Base-by-base conservation (phyloP, 2,888 invertebrate species). In the Globia sparganii region DNA sequence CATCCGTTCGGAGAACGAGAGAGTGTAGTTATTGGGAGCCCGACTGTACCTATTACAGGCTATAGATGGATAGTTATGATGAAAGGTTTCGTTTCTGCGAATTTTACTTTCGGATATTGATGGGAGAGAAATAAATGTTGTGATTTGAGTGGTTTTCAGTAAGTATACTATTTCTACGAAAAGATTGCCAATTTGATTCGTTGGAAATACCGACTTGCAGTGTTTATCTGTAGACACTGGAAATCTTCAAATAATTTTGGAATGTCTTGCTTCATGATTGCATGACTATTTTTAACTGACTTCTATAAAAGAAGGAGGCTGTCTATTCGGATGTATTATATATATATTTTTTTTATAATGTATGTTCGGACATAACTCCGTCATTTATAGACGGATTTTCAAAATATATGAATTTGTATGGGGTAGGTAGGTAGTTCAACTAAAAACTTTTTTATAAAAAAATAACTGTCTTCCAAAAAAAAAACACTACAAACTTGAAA, bases 21-120 rank as follows among this genome's bases (percentile, higher is more conserved):
- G 87, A 85, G 84, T 86, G 83, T 88, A 88, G 91, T 89, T 91
- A 90, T 89, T 88, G 84, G 77, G 72, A 77, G 49, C 80, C 80
- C 68, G 82, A 80, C 84, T 81, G 75, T 80, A 83, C 77, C 67
- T 86, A 80, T 85, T 75, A 85, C 75, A 61, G 18, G 76, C 56
- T 72, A 80, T 76, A 59, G 74, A 83, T 4, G n/a, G 49, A 72
- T 66, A 67, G 80, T 74, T 84, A 78, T 72, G 74, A 74, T 49
- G 34, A 69, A 59, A 78, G 71, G 18, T 72, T 72, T 72, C 62
- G 58, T 74, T 34, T 75, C 49, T 78, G 49, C 34, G 69, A 66
- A 77, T 77, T 78, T 75, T 56, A 66, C 61, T 73, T 61, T 74
- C 70, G 53, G 70, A 64, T 67, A 62, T 75, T 43, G 40, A 15